phyloP scores from a whole-genome alignment of 2,797 vertebrate genomes.

The Anableps anableps region DNA sequence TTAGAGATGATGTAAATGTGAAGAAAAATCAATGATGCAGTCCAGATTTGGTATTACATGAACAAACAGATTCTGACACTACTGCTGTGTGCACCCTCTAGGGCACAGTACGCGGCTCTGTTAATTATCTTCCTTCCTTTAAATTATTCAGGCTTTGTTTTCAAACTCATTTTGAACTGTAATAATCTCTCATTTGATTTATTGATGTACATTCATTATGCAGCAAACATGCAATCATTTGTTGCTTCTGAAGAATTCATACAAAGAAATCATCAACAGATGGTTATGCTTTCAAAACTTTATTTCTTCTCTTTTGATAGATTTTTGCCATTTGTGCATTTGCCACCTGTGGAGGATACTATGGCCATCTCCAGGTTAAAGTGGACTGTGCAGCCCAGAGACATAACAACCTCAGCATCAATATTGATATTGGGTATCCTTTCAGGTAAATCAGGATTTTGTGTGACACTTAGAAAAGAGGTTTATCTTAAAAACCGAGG shows the following conservation, averaged over 20 bases:
- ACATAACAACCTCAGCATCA: constrained; percentile 91
- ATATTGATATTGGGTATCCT: constrained; percentile 91
- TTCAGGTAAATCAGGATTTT: constrained; percentile 87
- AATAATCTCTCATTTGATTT: constrained; percentile 50
- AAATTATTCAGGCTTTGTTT: constrained; percentile 79
- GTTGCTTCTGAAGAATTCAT: background rate
- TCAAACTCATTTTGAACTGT: constrained; percentile 55
- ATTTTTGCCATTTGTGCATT: constrained; percentile 99
- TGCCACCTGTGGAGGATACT: constrained; percentile 99
- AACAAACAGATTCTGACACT: constrained; percentile 38
- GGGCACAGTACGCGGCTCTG: constrained; percentile 67
- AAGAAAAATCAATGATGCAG: background rate
- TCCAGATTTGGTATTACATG: constrained; percentile 8
- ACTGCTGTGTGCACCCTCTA: constrained; percentile 63
- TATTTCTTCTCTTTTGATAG: constrained; percentile 75
- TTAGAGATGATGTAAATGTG: background rate
- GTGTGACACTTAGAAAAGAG: background rate
- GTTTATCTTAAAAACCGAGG: background rate
- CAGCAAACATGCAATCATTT: constrained; percentile 3
- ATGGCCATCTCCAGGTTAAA: constrained; percentile 93
- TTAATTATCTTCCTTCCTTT: constrained; percentile 70
- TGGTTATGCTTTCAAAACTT: background rate
- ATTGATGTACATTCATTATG: constrained; percentile 51
- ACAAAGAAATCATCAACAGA: background rate
- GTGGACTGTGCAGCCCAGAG: constrained; percentile 94